Percentiles rank a stretch among this genome's conserved stretches.
Evolutionary conservation across 1,140 invertebrate species (phyloP).

Genomic region (Megalonaias nervosa): DNA sequence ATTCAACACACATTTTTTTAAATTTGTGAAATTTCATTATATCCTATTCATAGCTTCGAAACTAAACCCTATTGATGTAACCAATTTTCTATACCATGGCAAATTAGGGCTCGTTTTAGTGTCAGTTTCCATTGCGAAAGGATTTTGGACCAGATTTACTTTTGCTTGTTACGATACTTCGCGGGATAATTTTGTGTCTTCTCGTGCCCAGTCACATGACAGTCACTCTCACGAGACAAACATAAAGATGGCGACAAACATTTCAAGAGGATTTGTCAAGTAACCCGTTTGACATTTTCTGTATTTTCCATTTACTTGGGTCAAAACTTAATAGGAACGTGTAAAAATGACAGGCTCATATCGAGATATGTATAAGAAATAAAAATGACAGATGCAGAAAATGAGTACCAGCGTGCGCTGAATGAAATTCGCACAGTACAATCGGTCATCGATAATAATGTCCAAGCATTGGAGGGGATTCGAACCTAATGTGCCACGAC

Average conservation of each 20-base stretch:
- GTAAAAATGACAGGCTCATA: not conserved
- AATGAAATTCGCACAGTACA: conserved; percentile 76
- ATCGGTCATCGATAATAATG: conserved; percentile 96
- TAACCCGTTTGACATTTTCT: not conserved
- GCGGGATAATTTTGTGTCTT: conserved; percentile 30
- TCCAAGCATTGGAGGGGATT: conserved; percentile 90
- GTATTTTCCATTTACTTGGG: no score
- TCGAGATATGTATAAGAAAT: conserved; percentile 4
- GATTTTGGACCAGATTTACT: no score
- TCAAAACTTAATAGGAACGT: not conserved
- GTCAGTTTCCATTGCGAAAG: no score
- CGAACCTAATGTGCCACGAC: conserved; percentile 93
- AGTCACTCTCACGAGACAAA: conserved; percentile 28
- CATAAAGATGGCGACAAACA: conserved; percentile 34
- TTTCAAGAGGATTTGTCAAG: not conserved
- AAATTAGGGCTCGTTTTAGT: conserved; percentile 44
- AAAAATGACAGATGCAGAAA: conserved; percentile 59
- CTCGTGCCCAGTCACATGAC: conserved; percentile 34
- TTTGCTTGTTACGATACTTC: conserved; percentile 6
- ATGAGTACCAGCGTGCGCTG: conserved; percentile 65
- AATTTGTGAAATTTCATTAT: no score
- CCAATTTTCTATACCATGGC: conserved; percentile 40
- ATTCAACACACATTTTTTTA: no score
- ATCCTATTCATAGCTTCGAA: no score
- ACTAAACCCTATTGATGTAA: not conserved